Evolutionary conservation across 2,888 invertebrate species (phyloP).

Genomic region (Gnatocerus cornutus): DNA sequence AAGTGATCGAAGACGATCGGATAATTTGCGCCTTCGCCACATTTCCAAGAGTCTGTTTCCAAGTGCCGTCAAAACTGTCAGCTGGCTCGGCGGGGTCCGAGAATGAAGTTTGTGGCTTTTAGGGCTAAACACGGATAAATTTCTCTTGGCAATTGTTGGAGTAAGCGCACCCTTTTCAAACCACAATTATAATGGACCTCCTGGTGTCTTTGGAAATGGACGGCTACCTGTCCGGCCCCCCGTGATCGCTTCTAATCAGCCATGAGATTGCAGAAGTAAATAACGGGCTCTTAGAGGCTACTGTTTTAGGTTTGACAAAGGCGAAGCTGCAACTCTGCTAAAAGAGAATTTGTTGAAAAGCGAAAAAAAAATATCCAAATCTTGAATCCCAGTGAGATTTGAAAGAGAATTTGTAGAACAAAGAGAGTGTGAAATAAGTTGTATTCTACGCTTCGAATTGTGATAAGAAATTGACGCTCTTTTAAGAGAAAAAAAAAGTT

Average conservation of each 20-base stretch:
- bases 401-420: too few species aligned
- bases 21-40: conserved; percentile 14
- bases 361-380: too few species aligned
- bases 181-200: conserved; percentile 17
- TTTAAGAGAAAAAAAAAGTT: too few species aligned
- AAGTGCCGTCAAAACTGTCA: conserved; percentile 18
- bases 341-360: too few species aligned
- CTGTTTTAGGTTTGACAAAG: too few species aligned
- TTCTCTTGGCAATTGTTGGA: conserved; percentile 5
- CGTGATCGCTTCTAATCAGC: conserved; percentile 14
- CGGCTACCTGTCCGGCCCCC: conserved; percentile 28
- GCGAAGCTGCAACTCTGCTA: too few species aligned
- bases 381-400: too few species aligned
- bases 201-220: conserved; percentile 13
- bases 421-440: too few species aligned
- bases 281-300: conserved; percentile 1
- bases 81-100: not conserved
- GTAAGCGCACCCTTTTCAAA: conserved; percentile 30
- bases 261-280: conserved; percentile 32
- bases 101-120: conserved; percentile 15
- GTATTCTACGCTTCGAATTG: too few species aligned
- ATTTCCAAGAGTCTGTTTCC: not conserved
- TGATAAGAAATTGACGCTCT: too few species aligned
- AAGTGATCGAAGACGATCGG: conserved; percentile 25
- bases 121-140: conserved; percentile 20